Conservation (phyloP, 1,140 invertebrate species). For the Drosophila watanabei region DNA sequence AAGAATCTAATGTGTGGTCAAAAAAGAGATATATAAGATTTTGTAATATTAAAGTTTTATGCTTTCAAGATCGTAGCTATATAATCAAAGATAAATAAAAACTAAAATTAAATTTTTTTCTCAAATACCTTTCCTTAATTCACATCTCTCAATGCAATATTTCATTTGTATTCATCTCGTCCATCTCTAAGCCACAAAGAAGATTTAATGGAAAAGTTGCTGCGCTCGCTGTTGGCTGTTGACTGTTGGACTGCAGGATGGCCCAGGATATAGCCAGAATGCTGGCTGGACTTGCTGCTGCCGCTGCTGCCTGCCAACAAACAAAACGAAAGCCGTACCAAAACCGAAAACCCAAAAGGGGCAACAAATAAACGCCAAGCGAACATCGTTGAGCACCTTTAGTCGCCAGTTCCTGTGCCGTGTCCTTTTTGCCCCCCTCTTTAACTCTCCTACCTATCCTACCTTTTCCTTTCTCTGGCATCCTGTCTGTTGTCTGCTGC, state of each 20-base stretch:
- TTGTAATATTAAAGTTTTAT: too few relatives aligned
- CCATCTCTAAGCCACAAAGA: slow-evolving; percentile 46
- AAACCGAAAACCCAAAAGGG: slow-evolving; percentile 63
- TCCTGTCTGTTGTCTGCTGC: slow-evolving; percentile 55
- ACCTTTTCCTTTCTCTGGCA: slow-evolving; percentile 31
- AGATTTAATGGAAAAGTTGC: slow-evolving; percentile 80
- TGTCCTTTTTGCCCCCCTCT: background rate
- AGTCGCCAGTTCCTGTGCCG: slow-evolving; percentile 34
- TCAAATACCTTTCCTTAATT: too few relatives aligned
- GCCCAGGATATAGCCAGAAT: slow-evolving; percentile 43
- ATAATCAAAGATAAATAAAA: background rate
- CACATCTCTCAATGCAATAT: slow-evolving; percentile 6
- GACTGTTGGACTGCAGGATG: slow-evolving; percentile 37
- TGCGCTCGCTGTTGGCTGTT: slow-evolving; percentile 31
- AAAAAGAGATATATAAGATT: background rate
- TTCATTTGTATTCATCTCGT: slow-evolving; percentile 16
- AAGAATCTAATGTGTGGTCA: accelerated
- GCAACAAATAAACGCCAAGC: slow-evolving; percentile 76
- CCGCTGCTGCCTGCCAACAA: slow-evolving; percentile 24
- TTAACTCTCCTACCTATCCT: background rate
- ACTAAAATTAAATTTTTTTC: background rate
- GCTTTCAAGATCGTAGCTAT: background rate
- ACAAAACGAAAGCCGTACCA: slow-evolving; percentile 43
- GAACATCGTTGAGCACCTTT: slow-evolving; percentile 58
- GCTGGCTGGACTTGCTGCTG: slow-evolving; percentile 8